These are phyloP conservation scores for Cephus rjabovi DNA, from an alignment of 2,888 invertebrate species.

Conservation along the genomic window DNA sequence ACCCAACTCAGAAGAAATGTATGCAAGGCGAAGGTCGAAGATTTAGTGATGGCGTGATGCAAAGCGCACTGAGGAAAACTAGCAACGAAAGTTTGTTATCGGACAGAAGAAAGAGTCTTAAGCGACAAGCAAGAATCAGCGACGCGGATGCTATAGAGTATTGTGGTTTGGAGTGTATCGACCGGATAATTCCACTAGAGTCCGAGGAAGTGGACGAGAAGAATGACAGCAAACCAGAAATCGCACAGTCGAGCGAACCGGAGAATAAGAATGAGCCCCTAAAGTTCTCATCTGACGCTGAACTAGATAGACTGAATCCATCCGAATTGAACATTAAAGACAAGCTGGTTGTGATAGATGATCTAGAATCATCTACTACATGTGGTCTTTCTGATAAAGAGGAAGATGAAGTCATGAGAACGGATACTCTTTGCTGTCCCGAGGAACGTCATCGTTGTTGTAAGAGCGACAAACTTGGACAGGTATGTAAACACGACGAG, in stretches of 20 bases:
- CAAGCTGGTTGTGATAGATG: background rate
- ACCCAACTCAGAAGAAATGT: constrained; percentile 18
- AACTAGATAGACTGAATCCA: background rate
- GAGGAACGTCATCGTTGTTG: constrained; percentile 29
- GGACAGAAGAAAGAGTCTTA: constrained; percentile 47
- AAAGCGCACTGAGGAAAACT: constrained; percentile 18
- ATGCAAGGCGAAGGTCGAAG: constrained; percentile 40
- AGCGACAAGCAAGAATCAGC: constrained; percentile 52
- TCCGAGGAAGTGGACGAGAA: background rate
- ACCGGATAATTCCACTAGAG: background rate
- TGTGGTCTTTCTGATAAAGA: background rate
- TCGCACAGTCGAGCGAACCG: background rate
- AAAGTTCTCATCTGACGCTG: background rate
- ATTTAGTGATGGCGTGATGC: constrained; percentile 47
- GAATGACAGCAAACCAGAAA: background rate
- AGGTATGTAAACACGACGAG: constrained; percentile 31
- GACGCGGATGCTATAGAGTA: constrained; percentile 33
- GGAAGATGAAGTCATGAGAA: constrained; percentile 7
- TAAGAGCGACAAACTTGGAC: constrained; percentile 28
- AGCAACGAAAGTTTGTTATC: constrained; percentile 8
- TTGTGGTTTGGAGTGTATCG: constrained; percentile 1
- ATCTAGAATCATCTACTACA: background rate
- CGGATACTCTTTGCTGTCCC: constrained; percentile 15
- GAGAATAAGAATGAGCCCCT: background rate
- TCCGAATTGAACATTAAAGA: background rate